Percentiles rank a stretch among this genome's conserved stretches.
phyloP scores from a whole-genome alignment of 2,797 vertebrate species.

The Pseudotriccus pelzelni region DNA sequence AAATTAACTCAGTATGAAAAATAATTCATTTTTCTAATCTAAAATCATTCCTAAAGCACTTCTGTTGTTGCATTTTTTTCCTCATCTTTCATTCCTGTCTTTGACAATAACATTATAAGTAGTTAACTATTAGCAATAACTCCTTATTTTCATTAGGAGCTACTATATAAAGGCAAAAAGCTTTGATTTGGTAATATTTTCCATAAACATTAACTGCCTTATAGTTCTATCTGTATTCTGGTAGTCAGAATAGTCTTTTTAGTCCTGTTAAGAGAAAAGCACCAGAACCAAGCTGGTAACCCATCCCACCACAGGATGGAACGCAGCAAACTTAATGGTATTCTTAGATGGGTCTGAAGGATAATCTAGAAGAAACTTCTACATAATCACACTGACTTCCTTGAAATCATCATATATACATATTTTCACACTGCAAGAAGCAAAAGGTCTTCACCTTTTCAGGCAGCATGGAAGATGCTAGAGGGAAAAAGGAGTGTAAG shows the following conservation, averaged over 20 bases:
- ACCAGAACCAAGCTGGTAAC: not conserved
- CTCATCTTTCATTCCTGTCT: not conserved
- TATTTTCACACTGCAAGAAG: not conserved
- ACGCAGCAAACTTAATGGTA: not conserved
- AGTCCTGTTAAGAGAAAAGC: not conserved
- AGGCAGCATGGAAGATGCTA: not conserved
- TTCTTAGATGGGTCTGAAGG: not conserved
- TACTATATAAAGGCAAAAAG: not conserved
- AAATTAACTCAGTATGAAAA: not conserved
- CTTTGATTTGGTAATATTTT: not conserved
- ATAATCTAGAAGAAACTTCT: not conserved
- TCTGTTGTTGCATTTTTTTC: not conserved
- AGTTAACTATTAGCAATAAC: not conserved
- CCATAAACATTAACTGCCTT: not conserved
- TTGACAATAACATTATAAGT: not conserved
- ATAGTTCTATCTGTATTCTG: not conserved
- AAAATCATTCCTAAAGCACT: not conserved
- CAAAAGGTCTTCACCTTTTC: not conserved
- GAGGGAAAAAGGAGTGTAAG: not conserved
- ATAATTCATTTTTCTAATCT: not conserved
- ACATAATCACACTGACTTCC: not conserved
- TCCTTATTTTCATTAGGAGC: not conserved
- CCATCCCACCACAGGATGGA: not conserved
- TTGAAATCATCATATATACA: not conserved
- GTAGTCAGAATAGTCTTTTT: not conserved